Conservation (phyloP, 2,888 invertebrate genomes). For the Drepanosiphum platanoidis region DNA sequence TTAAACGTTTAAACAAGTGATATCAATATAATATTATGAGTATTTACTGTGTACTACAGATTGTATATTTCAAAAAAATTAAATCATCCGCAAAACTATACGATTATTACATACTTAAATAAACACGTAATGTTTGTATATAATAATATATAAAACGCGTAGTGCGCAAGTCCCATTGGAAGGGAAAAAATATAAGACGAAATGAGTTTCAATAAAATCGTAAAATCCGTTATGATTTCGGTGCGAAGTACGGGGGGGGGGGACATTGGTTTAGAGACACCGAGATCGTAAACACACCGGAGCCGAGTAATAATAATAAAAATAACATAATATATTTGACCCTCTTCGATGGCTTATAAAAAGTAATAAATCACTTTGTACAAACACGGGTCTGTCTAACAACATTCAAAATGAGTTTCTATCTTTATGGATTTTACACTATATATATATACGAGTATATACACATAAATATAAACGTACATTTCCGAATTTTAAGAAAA, state of each 20-base stretch:
- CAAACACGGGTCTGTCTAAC: background rate
- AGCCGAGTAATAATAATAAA: background rate
- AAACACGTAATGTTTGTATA: background rate
- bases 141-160: too few species aligned
- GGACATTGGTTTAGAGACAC: background rate
- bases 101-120: too few species aligned
- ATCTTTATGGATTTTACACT: background rate
- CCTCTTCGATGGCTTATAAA: background rate
- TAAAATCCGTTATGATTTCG: background rate
- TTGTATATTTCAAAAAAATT: too few species aligned
- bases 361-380: slow-evolving; percentile 15
- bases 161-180: background rate
- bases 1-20: too few species aligned
- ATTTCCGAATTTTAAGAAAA: background rate
- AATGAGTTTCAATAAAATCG: background rate
- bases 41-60: too few species aligned
- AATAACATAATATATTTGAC: background rate
- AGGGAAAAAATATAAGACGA: background rate
- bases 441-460: too few species aligned
- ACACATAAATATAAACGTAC: too few species aligned
- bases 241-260: background rate
- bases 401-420: background rate
- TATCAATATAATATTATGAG: too few species aligned
- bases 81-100: too few species aligned
- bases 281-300: slow-evolving; percentile 2